Percentiles rank a stretch among this genome's conserved stretches.
Conservation (phyloP, 2,113 vertebrate species). For the Plestiodon gilberti region DNA sequence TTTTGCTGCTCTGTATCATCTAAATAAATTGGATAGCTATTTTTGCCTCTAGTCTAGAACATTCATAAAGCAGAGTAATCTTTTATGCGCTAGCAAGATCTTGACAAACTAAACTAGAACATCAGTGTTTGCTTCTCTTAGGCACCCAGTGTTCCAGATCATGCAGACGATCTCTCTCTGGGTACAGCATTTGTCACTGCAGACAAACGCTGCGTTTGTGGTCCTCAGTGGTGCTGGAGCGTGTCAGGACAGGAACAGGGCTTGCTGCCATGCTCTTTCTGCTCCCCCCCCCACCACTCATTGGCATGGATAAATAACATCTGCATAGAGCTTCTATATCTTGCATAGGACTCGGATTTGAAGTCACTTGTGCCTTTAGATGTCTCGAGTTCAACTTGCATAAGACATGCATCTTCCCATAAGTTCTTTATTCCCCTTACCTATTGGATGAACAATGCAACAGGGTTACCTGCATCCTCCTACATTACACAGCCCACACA, state of each 20-base stretch:
- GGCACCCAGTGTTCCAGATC: not conserved
- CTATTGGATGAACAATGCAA: constrained; percentile 5
- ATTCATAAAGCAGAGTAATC: not conserved
- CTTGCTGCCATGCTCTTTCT: too few species aligned
- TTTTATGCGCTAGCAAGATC: not conserved
- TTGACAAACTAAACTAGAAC: constrained; percentile 4
- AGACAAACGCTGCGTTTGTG: too few species aligned
- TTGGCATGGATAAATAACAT: too few species aligned
- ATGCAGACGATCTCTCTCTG: too few species aligned
- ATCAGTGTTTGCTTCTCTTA: not conserved
- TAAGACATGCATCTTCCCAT: not conserved
- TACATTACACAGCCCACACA: constrained; percentile 1
- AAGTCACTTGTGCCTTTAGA: not conserved
- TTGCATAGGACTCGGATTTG: not conserved
- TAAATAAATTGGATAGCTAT: constrained; percentile 1
- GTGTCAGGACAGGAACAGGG: too few species aligned
- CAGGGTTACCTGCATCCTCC: constrained; percentile 5
- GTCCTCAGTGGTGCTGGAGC: too few species aligned
- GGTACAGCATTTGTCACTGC: too few species aligned
- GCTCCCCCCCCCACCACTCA: too few species aligned
- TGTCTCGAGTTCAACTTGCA: not conserved
- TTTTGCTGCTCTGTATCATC: not conserved
- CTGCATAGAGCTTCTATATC: not conserved
- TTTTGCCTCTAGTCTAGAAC: constrained; percentile 14
- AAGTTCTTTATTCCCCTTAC: not conserved